These are phyloP conservation scores for Glomeris marginata DNA, from an alignment of 2,888 invertebrate species.

Conservation along the genomic window DNA sequence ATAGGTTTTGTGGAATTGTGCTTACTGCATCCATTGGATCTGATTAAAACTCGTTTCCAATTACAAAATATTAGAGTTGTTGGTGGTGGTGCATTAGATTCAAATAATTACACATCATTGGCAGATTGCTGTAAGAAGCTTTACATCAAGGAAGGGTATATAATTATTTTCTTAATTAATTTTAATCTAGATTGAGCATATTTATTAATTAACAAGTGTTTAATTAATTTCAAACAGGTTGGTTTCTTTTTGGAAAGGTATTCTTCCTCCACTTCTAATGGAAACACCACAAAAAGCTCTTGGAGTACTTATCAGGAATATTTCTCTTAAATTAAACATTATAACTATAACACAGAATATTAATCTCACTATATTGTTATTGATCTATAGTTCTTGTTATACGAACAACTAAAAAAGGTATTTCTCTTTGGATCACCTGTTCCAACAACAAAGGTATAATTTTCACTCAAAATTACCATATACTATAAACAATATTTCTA, in stretches of 20 bases:
- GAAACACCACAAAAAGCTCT: conserved; percentile 91
- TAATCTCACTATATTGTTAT: not conserved
- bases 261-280: conserved; percentile 78
- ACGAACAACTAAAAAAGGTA: conserved; percentile 79
- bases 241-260: conserved; percentile 80
- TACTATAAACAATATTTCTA: not conserved
- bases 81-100: conserved; percentile 32
- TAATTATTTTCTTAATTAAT: conserved; percentile 1
- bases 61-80: conserved; percentile 41
- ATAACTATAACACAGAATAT: not conserved
- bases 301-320: conserved; percentile 40
- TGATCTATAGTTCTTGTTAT: conserved; percentile 57
- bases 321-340: conserved; percentile 27
- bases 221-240: conserved; percentile 23
- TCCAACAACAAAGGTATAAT: conserved; percentile 55
- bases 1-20: conserved; percentile 78
- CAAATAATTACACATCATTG: conserved; percentile 54
- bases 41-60: conserved; percentile 81
- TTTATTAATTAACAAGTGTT: not conserved
- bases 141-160: conserved; percentile 61
- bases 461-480: too few species aligned
- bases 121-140: conserved; percentile 78
- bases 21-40: conserved; percentile 89
- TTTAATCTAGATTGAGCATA: not conserved
- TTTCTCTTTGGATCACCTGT: conserved; percentile 61